A percentile compares a stretch with the other conserved stretches of the same genome.
Evolutionary conservation across 2,113 vertebrate genomes (phyloP).

Genomic region (Nanorana parkeri): DNA sequence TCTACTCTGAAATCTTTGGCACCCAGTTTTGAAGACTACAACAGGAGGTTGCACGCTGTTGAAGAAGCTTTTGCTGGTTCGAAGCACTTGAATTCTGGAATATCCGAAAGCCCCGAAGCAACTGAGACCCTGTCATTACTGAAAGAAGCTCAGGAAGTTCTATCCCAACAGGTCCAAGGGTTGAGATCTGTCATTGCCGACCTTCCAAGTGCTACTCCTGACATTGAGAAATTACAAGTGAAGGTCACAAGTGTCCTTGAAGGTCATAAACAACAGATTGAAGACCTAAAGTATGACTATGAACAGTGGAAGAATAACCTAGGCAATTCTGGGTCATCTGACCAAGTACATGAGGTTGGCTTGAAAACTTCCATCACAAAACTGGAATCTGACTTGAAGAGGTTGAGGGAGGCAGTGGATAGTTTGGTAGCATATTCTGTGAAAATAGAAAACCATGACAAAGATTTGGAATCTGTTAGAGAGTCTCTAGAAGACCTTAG

Average conservation of each 20-base stretch:
- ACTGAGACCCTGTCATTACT: constrained; percentile 64
- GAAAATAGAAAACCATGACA: constrained; percentile 84
- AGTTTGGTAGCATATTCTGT: constrained; percentile 79
- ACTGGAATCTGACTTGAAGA: constrained; percentile 79
- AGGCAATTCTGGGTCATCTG: constrained; percentile 71
- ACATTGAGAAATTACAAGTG: constrained; percentile 69
- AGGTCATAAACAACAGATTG: constrained; percentile 64
- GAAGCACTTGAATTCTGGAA: constrained; percentile 48
- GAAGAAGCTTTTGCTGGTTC: constrained; percentile 62
- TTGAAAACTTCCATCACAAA: constrained; percentile 75
- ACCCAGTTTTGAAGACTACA: constrained; percentile 69
- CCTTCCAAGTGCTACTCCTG: constrained; percentile 68
- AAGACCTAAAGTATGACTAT: constrained; percentile 60
- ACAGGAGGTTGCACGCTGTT: constrained; percentile 70
- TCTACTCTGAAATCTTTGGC: constrained; percentile 72
- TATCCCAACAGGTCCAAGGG: constrained; percentile 67
- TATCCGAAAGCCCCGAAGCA: constrained; percentile 56
- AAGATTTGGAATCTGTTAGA: constrained; percentile 77
- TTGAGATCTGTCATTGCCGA: constrained; percentile 72
- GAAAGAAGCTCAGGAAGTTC: constrained; percentile 68
- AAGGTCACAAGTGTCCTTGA: constrained; percentile 68
- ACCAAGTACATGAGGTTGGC: constrained; percentile 67
- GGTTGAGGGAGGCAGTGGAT: constrained; percentile 77
- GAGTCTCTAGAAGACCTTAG: constrained; percentile 77
- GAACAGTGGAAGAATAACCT: constrained; percentile 28